phyloP scores from a whole-genome alignment of 2,888 invertebrate species.

The Leptogaster cylindrica region DNA sequence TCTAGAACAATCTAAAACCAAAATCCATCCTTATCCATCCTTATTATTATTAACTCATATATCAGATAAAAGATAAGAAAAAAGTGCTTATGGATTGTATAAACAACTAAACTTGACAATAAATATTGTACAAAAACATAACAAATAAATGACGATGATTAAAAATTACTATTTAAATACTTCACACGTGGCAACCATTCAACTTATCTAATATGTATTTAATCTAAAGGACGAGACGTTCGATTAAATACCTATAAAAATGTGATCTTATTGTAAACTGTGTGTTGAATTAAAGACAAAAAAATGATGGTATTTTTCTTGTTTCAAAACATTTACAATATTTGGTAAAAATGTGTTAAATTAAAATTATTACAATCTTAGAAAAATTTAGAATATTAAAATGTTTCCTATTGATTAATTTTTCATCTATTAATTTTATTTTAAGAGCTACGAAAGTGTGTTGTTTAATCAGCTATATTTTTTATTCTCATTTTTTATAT shows the following conservation, averaged over 20 bases:
- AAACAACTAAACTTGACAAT: too few relatives aligned
- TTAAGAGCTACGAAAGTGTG: conserved; percentile 30
- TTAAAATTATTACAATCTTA: conserved; percentile 18
- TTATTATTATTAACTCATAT: too few relatives aligned
- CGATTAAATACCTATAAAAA: conserved; percentile 19
- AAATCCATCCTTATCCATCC: too few relatives aligned
- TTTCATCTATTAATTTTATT: background rate
- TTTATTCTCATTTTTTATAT: background rate
- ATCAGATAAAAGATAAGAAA: too few relatives aligned
- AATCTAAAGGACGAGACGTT: conserved; percentile 19
- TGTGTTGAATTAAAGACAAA: conserved; percentile 9
- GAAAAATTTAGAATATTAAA: conserved; percentile 35
- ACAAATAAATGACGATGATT: too few relatives aligned
- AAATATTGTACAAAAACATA: too few relatives aligned
- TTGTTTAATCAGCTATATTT: conserved; percentile 22
- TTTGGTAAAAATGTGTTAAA: conserved; percentile 31
- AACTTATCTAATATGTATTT: too few relatives aligned
- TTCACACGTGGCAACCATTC: too few relatives aligned
- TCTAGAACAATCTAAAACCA: too few relatives aligned
- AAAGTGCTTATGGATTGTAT: too few relatives aligned
- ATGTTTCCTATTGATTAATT: conserved; percentile 8
- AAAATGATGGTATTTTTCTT: background rate
- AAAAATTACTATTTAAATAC: too few relatives aligned
- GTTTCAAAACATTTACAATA: conserved; percentile 11
- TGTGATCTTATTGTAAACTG: conserved; percentile 10